These are phyloP conservation scores for Parapsyche elsis DNA, from an alignment of 1,140 invertebrate genomes.

Conservation along the genomic window DNA sequence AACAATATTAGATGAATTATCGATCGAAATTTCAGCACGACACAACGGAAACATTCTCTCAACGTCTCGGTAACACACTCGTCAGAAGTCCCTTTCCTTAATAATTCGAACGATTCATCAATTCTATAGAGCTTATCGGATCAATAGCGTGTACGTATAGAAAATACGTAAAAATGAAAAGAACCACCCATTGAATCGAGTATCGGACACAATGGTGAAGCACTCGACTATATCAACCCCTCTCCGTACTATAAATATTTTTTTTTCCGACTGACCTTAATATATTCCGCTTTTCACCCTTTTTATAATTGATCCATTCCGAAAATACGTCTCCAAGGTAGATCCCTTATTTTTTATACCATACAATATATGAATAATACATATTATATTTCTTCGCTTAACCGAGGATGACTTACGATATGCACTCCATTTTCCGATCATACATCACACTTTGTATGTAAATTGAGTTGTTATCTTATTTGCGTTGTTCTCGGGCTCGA, in stretches of 20 bases:
- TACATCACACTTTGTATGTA: slow-evolving; percentile 7
- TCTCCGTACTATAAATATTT: background rate
- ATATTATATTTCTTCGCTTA: too few relatives aligned
- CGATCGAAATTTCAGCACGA: background rate
- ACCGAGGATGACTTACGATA: too few relatives aligned
- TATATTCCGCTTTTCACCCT: background rate
- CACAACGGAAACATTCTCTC: slow-evolving; percentile 1
- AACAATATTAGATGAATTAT: background rate
- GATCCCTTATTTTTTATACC: too few relatives aligned
- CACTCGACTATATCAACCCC: background rate
- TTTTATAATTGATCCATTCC: too few relatives aligned
- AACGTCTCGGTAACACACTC: background rate
- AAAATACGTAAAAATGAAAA: slow-evolving; percentile 17
- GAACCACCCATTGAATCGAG: slow-evolving; percentile 10
- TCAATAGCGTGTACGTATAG: background rate
- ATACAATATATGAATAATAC: too few relatives aligned
- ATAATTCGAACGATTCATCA: slow-evolving; percentile 22
- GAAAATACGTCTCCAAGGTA: too few relatives aligned
- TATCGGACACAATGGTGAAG: slow-evolving; percentile 3
- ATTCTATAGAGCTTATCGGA: background rate
- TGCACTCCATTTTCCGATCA: background rate
- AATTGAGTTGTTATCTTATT: slow-evolving; percentile 14
- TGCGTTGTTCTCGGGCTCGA: background rate
- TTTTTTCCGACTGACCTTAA: background rate
- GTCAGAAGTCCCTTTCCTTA: background rate